Percentiles rank a stretch among this genome's conserved stretches.
phyloP scores from a whole-genome alignment of 2,113 vertebrate species.

The Gavia stellata region DNA sequence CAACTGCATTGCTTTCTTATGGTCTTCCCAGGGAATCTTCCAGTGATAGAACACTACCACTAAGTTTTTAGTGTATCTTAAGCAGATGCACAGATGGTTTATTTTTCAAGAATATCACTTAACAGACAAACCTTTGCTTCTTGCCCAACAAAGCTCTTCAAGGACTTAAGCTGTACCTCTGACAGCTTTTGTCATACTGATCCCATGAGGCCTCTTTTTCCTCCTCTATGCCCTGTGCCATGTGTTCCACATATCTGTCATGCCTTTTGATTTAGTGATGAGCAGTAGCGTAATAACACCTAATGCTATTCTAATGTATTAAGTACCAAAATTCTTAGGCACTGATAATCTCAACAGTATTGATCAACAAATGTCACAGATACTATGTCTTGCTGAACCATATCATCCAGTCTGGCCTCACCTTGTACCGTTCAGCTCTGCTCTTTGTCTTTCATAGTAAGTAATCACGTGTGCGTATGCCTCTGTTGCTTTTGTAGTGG shows the following conservation, averaged over 20 bases:
- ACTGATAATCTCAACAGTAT: background rate
- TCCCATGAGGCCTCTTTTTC: background rate
- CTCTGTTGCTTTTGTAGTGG: too few species aligned
- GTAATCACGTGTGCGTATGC: rapidly evolving
- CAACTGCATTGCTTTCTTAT: background rate
- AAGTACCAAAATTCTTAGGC: background rate
- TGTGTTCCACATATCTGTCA: rapidly evolving
- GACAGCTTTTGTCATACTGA: background rate
- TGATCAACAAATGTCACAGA: background rate
- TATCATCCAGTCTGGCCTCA: background rate
- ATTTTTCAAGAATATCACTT: background rate
- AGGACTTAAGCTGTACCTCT: background rate
- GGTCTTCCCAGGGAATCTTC: background rate
- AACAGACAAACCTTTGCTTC: background rate
- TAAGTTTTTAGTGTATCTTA: background rate
- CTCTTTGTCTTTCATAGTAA: background rate
- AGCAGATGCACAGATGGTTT: background rate
- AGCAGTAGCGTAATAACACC: background rate
- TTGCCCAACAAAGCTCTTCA: background rate
- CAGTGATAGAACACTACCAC: background rate
- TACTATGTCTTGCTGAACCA: background rate
- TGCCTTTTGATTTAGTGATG: background rate
- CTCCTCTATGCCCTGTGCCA: rapidly evolving
- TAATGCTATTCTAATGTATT: too few species aligned
- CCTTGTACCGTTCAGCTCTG: background rate